Percentiles rank a stretch among this genome's conserved stretches.
phyloP scores from a whole-genome alignment of 2,888 invertebrate species.

The Creontiades dilutus region DNA sequence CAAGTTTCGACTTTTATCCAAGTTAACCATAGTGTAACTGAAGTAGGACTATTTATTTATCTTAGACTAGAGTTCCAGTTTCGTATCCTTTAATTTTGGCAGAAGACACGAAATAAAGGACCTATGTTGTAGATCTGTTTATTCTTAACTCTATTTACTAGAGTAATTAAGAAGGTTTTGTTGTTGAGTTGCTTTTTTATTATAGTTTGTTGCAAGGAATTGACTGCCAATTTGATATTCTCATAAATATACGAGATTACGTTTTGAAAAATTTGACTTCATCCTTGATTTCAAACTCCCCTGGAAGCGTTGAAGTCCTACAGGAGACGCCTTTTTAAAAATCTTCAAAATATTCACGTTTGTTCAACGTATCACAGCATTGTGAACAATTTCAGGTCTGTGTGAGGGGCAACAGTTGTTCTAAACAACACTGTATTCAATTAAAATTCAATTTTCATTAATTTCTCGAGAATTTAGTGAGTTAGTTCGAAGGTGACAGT shows the following conservation, averaged over 20 bases:
- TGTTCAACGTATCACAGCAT: background rate
- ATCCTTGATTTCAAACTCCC: too few relatives aligned
- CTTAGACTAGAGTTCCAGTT: background rate
- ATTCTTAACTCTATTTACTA: background rate
- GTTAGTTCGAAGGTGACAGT: background rate
- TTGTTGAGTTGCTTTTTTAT: background rate
- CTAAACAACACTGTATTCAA: background rate
- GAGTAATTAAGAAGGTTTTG: background rate
- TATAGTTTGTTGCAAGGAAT: background rate
- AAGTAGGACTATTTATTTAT: constrained; percentile 30
- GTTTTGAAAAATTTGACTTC: too few relatives aligned
- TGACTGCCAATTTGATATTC: constrained; percentile 43
- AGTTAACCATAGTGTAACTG: constrained; percentile 5
- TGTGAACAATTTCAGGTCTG: background rate
- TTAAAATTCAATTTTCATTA: background rate
- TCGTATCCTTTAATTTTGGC: background rate
- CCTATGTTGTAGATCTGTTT: constrained; percentile 24
- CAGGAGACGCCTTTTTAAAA: too few relatives aligned
- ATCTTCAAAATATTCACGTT: too few relatives aligned
- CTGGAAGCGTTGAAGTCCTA: too few relatives aligned
- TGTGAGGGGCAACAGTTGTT: background rate
- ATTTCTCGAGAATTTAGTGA: background rate
- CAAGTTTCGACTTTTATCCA: constrained; percentile 5
- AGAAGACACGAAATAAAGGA: background rate
- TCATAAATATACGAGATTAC: constrained; percentile 14